These are phyloP conservation scores for Chionis minor DNA, from an alignment of 2,113 vertebrate genomes.

Conservation along the genomic window DNA sequence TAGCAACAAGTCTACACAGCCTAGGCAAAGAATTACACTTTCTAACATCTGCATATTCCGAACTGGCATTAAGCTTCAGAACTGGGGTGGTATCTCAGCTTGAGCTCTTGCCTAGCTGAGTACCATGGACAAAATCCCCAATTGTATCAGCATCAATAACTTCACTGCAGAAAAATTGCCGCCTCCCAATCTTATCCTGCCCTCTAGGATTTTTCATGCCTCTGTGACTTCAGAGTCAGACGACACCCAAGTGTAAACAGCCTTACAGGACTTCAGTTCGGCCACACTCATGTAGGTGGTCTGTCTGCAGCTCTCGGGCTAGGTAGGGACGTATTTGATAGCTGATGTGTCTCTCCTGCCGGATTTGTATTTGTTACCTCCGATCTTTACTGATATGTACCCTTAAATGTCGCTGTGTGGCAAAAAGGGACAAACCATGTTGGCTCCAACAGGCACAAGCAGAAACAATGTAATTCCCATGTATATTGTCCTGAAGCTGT, in stretches of 20 bases:
- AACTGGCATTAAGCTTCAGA: background rate
- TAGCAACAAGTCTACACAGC: background rate
- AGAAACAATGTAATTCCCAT: background rate
- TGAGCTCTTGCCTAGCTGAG: background rate
- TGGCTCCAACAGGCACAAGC: background rate
- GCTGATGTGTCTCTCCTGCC: background rate
- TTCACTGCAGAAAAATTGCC: background rate
- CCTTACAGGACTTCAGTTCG: background rate
- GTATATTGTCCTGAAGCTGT: background rate
- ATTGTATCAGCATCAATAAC: rapidly evolving
- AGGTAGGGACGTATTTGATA: background rate
- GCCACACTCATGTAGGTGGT: background rate
- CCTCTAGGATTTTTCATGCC: background rate
- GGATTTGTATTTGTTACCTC: background rate
- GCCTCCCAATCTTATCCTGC: background rate
- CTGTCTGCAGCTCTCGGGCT: background rate
- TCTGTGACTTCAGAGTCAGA: background rate
- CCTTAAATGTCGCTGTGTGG: background rate
- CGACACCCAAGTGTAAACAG: background rate
- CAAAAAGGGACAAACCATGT: background rate
- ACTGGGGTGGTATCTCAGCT: background rate
- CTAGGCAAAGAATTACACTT: background rate
- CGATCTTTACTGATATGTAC: rapidly evolving
- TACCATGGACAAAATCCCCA: background rate
- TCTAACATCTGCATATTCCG: background rate